Base-by-base conservation (phyloP, 2,888 invertebrate genomes). In the Rhagium mordax region DNA sequence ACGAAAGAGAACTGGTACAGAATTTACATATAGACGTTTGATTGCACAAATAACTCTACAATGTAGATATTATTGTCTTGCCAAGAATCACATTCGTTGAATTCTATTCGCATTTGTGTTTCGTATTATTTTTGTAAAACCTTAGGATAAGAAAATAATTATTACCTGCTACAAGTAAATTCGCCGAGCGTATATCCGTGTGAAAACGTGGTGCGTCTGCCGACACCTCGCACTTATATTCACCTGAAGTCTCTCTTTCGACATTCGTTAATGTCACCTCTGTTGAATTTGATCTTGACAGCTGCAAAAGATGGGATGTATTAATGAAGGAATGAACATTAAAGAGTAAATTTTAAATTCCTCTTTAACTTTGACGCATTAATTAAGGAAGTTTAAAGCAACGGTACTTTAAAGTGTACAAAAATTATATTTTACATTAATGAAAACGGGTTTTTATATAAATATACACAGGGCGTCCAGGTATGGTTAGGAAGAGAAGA, bases 181-280 rank as follows among this genome's bases (percentile, higher is more conserved):
- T 86, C 41, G 90, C 89, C 8, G 89, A 86, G 48, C 89, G 88
- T 75, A 90, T 90, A 74, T 90, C 90, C 15, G 90, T 90, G 80
- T 90, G 90, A 79, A 90, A 90, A 60, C 89, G 87, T 6, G 90
- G 90, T 41, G 90, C 90, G 85, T 90, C 90, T 74, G 90, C 90
- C n/a, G 90, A 90, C 49, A 90, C 90, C 85, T 90, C 90, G 78
- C 90, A 90, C 82, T 90, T 90, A 84, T 89, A 90, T 84, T 87
- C 88, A 70, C 90, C 90, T 47, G 90, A 88, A 74, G 90, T 87
- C 78, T 90, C 90, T 67, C 89, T 86, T 57, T 89, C 89, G 53
- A 90, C 90, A 77, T 90, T 88, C 70, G 87, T 88, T 73, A 90
- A 82, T 24, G 90, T 90, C 13, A 90, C 90, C 74, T 90, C 89